Evolutionary conservation across 1,140 invertebrate species (phyloP), one percentile per base, ranked within the genome.

Genomic region (Euglossa dilemma): DNA sequence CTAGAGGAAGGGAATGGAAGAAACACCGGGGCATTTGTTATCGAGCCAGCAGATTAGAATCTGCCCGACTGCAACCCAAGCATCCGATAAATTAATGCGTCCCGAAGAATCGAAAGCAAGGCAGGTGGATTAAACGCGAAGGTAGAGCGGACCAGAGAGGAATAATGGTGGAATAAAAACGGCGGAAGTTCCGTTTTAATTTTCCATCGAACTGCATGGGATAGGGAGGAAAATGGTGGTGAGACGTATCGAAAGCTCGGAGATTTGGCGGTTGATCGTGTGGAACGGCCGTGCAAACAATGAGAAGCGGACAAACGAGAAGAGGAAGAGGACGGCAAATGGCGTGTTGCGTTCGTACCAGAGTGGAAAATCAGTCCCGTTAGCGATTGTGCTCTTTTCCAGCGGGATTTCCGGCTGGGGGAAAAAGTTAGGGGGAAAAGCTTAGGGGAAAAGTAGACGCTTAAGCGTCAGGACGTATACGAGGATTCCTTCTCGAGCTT

Each of bases 241-340:
- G n/a, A 5, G 45, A 23, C 25, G 28, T 77, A 77, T 54, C 74
- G 61, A 66, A 54, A 77, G 66, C 43, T 72, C 4, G 47, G 28
- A 72, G 45, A 70, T 52, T 45, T 57, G 57, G 56, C 25, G 78
- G 45, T 52, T 52, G 56, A 50, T 43, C 57, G 45, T n/a, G 54
- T 47, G 56, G 69, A 64, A 61, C 25, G 56, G 56, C 45, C 56
- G 67, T 80, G 69, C 67, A 72, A 72, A 80, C 78, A 72, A 72
- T 50, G 69, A 72, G 69, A 73, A 72, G 25, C 20, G 66, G 59
- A 73, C 52, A 80, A 72, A 54, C 18, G 25, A 54, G 12, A 54
- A 45, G 45, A 36, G 54, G 47, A 63, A 63, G 9, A 25, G 43
- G 50, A 64, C 25, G n/a, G 69, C 6, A 59, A 70, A 70, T 47